phyloP scores from a whole-genome alignment of 1,140 invertebrate genomes.

The Dinoponera quadriceps region DNA sequence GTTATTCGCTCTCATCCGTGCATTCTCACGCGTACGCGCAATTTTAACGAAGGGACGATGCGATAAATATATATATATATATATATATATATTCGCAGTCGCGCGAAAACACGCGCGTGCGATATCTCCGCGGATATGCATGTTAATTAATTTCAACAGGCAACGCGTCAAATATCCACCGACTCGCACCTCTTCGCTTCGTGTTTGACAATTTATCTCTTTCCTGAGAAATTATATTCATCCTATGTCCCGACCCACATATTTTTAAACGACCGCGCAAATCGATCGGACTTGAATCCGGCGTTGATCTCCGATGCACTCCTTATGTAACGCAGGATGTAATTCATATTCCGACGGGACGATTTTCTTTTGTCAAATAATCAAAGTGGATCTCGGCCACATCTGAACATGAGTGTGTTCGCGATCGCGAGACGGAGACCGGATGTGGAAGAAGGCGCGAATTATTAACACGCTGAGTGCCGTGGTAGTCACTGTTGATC shows the following conservation, averaged over 20 bases:
- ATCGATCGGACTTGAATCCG: not conserved
- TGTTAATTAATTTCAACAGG: slow-evolving; percentile 5
- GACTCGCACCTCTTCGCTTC: not conserved
- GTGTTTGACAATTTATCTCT: slow-evolving; percentile 2
- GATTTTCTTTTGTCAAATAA: slow-evolving; percentile 9
- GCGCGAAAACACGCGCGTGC: not conserved
- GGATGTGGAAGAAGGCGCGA: slow-evolving; percentile 21
- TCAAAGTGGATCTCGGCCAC: not conserved
- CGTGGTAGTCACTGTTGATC: not conserved
- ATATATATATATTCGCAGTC: not conserved
- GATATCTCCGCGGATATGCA: not conserved
- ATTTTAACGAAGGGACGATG: not conserved
- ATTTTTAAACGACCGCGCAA: not conserved
- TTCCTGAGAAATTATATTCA: slow-evolving; percentile 15
- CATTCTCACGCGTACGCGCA: not conserved
- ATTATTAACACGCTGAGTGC: not conserved
- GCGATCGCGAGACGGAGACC: slow-evolving; percentile 11
- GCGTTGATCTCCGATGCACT: not conserved
- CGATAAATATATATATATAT: too few relatives aligned
- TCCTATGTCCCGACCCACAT: not conserved
- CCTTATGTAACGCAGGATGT: not conserved
- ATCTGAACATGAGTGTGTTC: not conserved
- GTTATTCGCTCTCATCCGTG: not conserved
- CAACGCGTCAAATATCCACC: not conserved
- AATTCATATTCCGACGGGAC: not conserved